phyloP scores from a whole-genome alignment of 1,140 invertebrate genomes.

The Periplaneta americana region DNA sequence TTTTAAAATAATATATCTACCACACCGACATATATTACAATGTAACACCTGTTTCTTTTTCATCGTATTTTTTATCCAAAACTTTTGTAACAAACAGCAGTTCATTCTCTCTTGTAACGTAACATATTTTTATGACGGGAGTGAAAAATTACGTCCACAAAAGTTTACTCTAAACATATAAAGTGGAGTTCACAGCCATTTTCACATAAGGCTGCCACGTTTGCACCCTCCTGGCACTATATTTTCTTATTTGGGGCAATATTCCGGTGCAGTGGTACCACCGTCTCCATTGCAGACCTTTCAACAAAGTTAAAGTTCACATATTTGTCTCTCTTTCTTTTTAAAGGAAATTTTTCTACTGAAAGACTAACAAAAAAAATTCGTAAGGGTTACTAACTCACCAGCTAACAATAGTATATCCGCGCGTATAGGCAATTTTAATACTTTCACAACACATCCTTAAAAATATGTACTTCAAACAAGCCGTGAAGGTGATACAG shows the following conservation, averaged over 20 bases:
- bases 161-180: background rate
- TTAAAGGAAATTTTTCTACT: no score
- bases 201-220: no score
- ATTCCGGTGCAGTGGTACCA: background rate
- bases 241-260: background rate
- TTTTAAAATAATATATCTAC: background rate
- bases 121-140: background rate
- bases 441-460: no score
- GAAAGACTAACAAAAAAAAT: no score
- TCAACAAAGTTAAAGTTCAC: background rate
- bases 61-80: background rate
- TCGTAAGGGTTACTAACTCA: no score
- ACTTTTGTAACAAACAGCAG: background rate
- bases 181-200: background rate
- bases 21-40: background rate
- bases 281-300: background rate
- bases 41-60: background rate
- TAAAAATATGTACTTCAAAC: no score
- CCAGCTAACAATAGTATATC: no score
- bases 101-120: background rate
- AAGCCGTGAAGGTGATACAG: no score
- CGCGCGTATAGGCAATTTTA: no score
- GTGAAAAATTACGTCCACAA: background rate
- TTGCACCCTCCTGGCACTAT: background rate
- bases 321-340: background rate